Conservation (phyloP, 2,113 vertebrate genomes). For the Pseudorhombus dupliciocellatus region DNA sequence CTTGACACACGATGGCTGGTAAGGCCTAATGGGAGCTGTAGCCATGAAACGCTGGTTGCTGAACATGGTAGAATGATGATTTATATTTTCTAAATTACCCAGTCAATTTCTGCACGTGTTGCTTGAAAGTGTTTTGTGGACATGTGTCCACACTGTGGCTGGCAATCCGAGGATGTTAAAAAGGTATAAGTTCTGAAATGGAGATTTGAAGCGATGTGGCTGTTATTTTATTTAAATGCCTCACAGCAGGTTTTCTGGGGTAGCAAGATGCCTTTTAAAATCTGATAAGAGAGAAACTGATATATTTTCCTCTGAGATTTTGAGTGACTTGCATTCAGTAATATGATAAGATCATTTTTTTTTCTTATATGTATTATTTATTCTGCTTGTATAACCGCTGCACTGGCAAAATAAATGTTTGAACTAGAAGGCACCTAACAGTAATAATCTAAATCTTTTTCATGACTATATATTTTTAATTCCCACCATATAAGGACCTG, state of each 20-base stretch:
- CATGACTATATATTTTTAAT: not conserved
- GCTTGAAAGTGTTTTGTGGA: not conserved
- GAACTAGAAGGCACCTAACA: no score
- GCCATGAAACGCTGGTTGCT: no score
- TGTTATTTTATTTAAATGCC: no score
- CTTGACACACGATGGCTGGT: no score
- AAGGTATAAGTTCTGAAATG: no score
- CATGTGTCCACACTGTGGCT: not conserved
- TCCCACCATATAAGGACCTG: no score
- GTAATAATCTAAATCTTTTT: no score
- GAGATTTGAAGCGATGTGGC: no score
- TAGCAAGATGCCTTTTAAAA: not conserved
- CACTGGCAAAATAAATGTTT: not conserved
- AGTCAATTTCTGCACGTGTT: not conserved
- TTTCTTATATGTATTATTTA: not conserved
- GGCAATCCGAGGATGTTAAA: not conserved
- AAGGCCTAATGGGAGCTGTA: no score
- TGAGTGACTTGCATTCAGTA: not conserved
- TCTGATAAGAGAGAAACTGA: not conserved
- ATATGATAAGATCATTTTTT: not conserved
- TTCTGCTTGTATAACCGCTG: not conserved
- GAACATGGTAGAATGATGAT: no score
- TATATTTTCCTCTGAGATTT: not conserved
- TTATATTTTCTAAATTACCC: not conserved
- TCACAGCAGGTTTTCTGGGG: no score